A percentile compares a stretch with the other conserved stretches of the same genome.
Conservation (phyloP, 2,888 invertebrate species). For the Proisotoma minuta region DNA sequence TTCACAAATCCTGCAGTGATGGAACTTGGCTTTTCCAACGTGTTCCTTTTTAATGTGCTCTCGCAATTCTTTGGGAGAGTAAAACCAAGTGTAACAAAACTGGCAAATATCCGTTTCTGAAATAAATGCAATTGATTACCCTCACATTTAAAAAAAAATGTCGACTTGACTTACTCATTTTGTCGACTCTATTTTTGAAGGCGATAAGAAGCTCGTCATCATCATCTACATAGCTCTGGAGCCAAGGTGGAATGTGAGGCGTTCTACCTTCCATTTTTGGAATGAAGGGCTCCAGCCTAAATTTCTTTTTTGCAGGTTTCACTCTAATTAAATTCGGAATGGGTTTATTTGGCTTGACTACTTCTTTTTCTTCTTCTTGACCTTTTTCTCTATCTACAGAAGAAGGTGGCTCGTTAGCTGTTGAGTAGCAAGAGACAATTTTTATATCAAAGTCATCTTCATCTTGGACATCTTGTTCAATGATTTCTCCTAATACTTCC, state of each 20-base stretch:
- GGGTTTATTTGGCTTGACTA: neutral
- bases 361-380: neutral
- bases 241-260: constrained; percentile 13
- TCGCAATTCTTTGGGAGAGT: constrained; percentile 24
- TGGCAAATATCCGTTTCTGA: constrained; percentile 43
- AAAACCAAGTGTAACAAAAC: constrained; percentile 43
- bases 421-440: constrained; percentile 7
- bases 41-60: constrained; percentile 35
- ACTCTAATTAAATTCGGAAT: neutral
- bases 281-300: no score
- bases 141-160: neutral
- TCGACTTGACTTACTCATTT: constrained; percentile 7
- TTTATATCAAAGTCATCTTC: constrained; percentile 4
- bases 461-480: neutral
- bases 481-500: no score
- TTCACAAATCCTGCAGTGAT: constrained; percentile 40
- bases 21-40: constrained; percentile 26
- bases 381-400: neutral
- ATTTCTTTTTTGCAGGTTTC: no score
- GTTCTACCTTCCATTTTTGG: neutral
- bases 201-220: constrained; percentile 43
- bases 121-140: constrained; percentile 6
- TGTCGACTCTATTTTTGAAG: constrained; percentile 28
- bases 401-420: neutral
- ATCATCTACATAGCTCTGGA: constrained; percentile 31